Evolutionary conservation across 1,140 invertebrate species (phyloP).

Genomic region (Drosophila biarmipes): DNA sequence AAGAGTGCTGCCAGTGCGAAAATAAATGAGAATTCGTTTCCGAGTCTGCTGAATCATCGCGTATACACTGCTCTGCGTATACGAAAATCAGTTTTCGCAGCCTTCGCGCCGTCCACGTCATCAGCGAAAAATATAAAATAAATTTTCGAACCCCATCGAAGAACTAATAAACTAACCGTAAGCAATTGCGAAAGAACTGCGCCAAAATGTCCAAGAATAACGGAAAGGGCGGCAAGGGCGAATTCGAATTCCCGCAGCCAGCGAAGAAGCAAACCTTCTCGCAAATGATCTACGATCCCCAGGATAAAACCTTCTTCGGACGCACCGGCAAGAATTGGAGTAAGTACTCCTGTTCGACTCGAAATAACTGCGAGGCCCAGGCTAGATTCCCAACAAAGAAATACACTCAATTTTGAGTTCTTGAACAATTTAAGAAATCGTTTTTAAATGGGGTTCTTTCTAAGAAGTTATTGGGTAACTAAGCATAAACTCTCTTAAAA

Average conservation of each 20-base stretch:
- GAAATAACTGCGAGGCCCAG: too few relatives aligned
- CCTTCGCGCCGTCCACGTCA: conserved; percentile 64
- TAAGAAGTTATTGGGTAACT: too few relatives aligned
- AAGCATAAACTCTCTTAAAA: too few relatives aligned
- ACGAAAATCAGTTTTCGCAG: conserved; percentile 51
- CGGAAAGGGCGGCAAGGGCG: conserved; percentile 72
- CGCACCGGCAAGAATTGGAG: conserved; percentile 90
- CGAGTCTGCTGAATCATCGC: conserved; percentile 44
- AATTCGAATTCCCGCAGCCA: conserved; percentile 86
- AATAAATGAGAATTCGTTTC: conserved; percentile 27
- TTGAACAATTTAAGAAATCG: too few relatives aligned
- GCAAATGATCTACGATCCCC: conserved; percentile 88
- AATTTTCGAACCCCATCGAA: conserved; percentile 35
- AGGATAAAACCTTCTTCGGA: conserved; percentile 88
- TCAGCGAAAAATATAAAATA: conserved; percentile 35
- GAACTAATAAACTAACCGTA: conserved; percentile 23
- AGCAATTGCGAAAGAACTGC: conserved; percentile 29
- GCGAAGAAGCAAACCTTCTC: conserved; percentile 86
- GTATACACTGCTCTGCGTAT: conserved; percentile 22
- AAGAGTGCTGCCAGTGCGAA: conserved; percentile 39
- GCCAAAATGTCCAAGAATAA: conserved; percentile 79
- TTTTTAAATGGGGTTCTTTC: too few relatives aligned
- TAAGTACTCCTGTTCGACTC: conserved; percentile 84
- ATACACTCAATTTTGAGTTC: too few relatives aligned
- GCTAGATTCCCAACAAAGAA: too few relatives aligned